These are phyloP conservation scores for Tokudaia muenninki DNA, from an alignment of 2,797 vertebrate genomes.

Conservation along the genomic window DNA sequence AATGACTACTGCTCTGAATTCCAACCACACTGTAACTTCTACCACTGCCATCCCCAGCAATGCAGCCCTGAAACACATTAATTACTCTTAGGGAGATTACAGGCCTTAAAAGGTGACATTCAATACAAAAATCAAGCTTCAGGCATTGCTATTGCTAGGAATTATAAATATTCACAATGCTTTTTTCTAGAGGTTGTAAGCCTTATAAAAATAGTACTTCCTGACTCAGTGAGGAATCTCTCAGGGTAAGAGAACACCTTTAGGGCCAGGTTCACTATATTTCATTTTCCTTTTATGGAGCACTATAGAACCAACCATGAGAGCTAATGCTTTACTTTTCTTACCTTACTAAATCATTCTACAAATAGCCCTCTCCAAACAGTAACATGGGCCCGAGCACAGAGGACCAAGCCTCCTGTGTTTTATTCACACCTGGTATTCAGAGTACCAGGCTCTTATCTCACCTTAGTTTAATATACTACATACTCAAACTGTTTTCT, in stretches of 20 bases:
- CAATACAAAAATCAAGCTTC: conserved; percentile 26
- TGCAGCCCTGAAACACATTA: background rate
- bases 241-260: background rate
- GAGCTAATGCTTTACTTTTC: background rate
- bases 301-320: background rate
- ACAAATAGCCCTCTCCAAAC: background rate
- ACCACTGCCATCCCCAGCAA: background rate
- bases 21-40: conserved; percentile 12
- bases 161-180: background rate
- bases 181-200: background rate
- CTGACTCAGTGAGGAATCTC: conserved; percentile 18
- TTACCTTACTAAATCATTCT: background rate
- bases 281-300: background rate
- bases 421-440: conserved; percentile 28
- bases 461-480: conserved; percentile 1
- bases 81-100: background rate
- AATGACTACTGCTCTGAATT: background rate
- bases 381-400: background rate
- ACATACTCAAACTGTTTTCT: conserved; percentile 39
- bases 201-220: conserved; percentile 11
- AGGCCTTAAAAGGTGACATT: conserved; percentile 38
- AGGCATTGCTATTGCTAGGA: background rate
- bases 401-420: background rate
- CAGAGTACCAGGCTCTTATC: background rate
- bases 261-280: background rate